Base-by-base conservation (phyloP, 2,888 invertebrate species). In the Drosophila hamatofila region DNA sequence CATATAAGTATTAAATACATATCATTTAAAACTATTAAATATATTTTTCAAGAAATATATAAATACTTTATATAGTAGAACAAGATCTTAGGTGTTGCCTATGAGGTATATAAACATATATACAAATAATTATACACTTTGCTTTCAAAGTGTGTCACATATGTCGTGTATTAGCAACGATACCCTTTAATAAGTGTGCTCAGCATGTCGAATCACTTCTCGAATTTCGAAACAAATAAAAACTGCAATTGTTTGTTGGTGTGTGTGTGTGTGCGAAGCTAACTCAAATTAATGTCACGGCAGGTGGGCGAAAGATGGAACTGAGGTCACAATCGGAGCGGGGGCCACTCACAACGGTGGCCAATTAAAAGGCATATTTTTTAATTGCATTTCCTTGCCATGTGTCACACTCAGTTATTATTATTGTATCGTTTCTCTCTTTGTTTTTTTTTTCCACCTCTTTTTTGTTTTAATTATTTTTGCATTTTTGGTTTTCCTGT, bases 361-460 rank as follows among this genome's bases (percentile, higher is more conserved):
- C 70, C 83, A 83, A 83, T 85, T 82, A 83, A 81, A 85, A 75
- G 78, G 59, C 81, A 83, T 78, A 80, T 83, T 80, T 83, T 83
- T 85, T 81, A 85, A 83, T 85, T 83, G 85, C 85, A 83, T 83
- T 78, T 85, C 66, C 67, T 67, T 66, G 71, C 56, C 63, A 75
- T 71, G 71, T 77, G 77, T 67, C 77, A 64, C 35, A 67, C 66
- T 37, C 75, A 25, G 67, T 74, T 71, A 68, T 77, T 63, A 60
- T 69, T 18, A 59, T 62, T 71, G 64, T 67, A 64, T 55, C 56
- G 30, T 18, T 42, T 57, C 18, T 1, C 27, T 16, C 12, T 14
- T 16, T 44, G 23, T 46, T 48, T 11, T 48, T 56, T 39, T 30
- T 33, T n/a, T 2, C 16, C 30, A 4, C 16, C 23, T 4, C 8